Percentiles rank a stretch among this genome's conserved stretches.
phyloP scores from a whole-genome alignment of 2,797 vertebrate species.

The Halcyon smyrnensis region DNA sequence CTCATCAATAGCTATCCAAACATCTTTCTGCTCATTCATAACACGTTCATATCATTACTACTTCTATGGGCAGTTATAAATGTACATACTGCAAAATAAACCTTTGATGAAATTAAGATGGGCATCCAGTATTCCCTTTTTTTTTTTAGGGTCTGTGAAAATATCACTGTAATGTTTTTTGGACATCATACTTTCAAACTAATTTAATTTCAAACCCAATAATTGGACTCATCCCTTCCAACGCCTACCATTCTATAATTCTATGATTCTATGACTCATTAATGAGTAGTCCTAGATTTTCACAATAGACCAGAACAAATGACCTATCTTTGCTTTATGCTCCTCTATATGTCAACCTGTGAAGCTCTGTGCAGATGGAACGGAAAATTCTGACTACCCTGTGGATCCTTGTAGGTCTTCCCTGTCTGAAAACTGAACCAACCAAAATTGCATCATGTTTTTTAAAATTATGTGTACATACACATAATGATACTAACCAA shows the following conservation, averaged over 20 bases:
- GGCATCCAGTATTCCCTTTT: neutral
- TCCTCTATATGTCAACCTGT: neutral
- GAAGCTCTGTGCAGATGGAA: neutral
- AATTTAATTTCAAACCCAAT: neutral
- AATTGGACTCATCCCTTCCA: too few relatives aligned
- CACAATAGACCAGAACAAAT: neutral
- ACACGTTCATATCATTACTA: neutral
- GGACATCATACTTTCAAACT: neutral
- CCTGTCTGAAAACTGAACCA: neutral
- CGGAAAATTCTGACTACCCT: neutral
- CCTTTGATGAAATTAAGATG: neutral
- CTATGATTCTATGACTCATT: accelerated
- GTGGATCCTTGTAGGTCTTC: neutral
- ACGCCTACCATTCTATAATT: too few relatives aligned
- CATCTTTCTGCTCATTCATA: neutral
- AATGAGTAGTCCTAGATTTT: neutral
- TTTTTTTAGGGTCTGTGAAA: neutral
- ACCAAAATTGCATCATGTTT: neutral
- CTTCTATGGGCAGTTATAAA: neutral
- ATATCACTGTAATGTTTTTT: neutral
- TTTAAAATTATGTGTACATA: neutral
- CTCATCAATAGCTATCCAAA: neutral
- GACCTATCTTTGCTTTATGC: neutral
- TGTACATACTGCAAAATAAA: neutral
- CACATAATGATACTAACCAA: neutral